phyloP scores from a whole-genome alignment of 2,888 invertebrate species.

The Macroteleia sp. region DNA sequence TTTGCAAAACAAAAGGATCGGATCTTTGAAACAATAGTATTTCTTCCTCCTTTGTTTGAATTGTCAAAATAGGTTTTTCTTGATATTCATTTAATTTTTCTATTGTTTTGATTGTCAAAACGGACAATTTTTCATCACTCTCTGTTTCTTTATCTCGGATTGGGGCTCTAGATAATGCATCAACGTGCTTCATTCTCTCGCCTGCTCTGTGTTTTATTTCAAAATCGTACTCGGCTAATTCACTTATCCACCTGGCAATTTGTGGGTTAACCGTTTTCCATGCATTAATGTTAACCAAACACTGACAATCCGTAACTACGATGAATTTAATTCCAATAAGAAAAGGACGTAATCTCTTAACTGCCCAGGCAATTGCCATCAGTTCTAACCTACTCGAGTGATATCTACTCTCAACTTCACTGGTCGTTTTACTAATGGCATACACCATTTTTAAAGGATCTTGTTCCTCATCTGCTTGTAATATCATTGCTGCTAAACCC shows the following conservation, averaged over 20 bases:
- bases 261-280: slow-evolving; percentile 64
- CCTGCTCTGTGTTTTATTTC: slow-evolving; percentile 52
- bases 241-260: slow-evolving; percentile 60
- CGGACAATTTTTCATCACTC: no score
- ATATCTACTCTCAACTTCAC: no score
- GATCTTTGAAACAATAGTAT: not conserved
- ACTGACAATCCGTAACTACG: slow-evolving; percentile 68
- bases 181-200: slow-evolving; percentile 64
- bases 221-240: slow-evolving; percentile 61
- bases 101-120: no score
- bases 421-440: no score
- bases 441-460: no score
- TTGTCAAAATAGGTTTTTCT: no score
- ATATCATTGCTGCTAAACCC: no score
- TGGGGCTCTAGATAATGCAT: slow-evolving; percentile 67
- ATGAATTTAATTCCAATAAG: slow-evolving; percentile 62
- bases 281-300: slow-evolving; percentile 62
- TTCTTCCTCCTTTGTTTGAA: no score
- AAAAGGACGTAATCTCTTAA: slow-evolving; percentile 44
- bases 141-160: not conserved
- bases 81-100: no score
- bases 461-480: no score
- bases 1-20: not conserved
- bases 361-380: slow-evolving; percentile 34
- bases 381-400: slow-evolving; percentile 69